Conservation (phyloP, 2,113 vertebrate species). For the Chloropsis hardwickii region DNA sequence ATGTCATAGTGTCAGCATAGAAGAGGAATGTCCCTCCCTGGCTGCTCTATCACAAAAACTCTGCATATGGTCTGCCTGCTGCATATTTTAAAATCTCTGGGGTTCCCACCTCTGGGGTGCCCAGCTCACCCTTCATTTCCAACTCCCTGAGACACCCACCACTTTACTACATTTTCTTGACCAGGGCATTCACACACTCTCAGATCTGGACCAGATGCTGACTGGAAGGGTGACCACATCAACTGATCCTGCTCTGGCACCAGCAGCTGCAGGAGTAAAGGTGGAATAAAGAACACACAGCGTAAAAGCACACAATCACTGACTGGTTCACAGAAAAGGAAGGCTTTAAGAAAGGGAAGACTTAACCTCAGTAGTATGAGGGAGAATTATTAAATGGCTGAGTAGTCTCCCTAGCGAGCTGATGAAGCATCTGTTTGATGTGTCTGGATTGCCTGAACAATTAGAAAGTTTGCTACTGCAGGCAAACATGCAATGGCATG, state of each 20-base stretch:
- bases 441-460: not conserved
- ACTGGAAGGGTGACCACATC: not conserved
- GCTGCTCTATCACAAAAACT: not conserved
- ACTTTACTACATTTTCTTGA: not conserved
- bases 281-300: not conserved
- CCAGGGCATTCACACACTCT: not conserved
- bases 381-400: not conserved
- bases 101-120: not conserved
- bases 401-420: not conserved
- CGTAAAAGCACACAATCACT: accelerated
- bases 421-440: not conserved
- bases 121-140: not conserved
- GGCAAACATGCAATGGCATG: not conserved
- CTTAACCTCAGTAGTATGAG: not conserved
- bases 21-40: not conserved
- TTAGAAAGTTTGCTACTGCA: not conserved
- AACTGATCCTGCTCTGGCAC: not conserved
- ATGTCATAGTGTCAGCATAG: not conserved
- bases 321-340: not conserved
- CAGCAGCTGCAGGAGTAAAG: not conserved
- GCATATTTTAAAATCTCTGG: not conserved
- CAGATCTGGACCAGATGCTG: not conserved
- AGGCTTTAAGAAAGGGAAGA: not conserved
- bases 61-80: not conserved
- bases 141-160: not conserved